Evolutionary conservation across 2,797 vertebrate genomes (phyloP).

Genomic region (Vultur gryphus): DNA sequence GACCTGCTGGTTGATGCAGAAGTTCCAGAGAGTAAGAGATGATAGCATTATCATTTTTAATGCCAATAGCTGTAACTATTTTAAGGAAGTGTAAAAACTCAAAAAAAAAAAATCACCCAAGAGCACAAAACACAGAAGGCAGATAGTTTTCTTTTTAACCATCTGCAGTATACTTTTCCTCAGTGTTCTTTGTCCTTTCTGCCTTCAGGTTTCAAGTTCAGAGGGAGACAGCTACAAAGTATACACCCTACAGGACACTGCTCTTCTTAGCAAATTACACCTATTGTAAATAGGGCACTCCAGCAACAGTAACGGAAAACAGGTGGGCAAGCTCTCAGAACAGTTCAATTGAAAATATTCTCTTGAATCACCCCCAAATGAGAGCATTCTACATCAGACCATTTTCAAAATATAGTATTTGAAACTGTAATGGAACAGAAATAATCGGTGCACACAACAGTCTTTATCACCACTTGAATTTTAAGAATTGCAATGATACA

Average conservation of each 20-base stretch:
- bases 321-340: background rate
- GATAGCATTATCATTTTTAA: background rate
- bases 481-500: background rate
- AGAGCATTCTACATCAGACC: background rate
- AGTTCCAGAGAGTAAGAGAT: background rate
- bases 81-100: background rate
- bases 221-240: background rate
- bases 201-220: background rate
- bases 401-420: background rate
- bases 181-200: background rate
- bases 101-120: background rate
- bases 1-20: background rate
- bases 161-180: background rate
- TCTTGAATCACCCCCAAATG: background rate
- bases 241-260: background rate
- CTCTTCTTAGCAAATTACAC: background rate
- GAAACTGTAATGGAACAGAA: background rate
- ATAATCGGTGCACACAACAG: background rate
- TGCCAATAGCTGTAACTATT: background rate
- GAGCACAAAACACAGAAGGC: background rate
- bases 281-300: background rate
- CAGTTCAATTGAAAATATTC: background rate
- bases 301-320: background rate
- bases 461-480: background rate
- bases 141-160: background rate